A percentile compares a stretch with the other conserved stretches of the same genome.
Conservation (phyloP, 2,888 invertebrate species). For the Epistrophe eligans region DNA sequence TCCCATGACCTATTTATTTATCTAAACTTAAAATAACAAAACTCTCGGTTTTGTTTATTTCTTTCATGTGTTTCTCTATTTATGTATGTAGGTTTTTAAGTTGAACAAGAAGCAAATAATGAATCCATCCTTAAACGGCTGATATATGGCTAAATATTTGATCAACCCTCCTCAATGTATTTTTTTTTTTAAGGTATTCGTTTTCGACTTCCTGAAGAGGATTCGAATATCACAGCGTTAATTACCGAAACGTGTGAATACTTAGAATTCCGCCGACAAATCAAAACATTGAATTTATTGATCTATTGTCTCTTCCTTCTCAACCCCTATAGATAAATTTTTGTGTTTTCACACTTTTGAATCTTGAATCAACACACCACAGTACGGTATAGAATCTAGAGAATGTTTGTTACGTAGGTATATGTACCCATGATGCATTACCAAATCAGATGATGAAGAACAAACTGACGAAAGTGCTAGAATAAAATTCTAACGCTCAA, state of each 20-base stretch:
- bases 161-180: conserved; percentile 27
- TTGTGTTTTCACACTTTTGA: conserved; percentile 65
- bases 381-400: conserved; percentile 1
- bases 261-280: conserved; percentile 54
- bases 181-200: conserved; percentile 28
- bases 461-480: conserved; percentile 37
- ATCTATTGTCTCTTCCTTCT: conserved; percentile 47
- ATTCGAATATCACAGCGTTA: conserved; percentile 28
- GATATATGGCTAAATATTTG: conserved; percentile 51
- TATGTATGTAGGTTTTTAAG: background rate
- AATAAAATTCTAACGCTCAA: conserved; percentile 11
- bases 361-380: conserved; percentile 51
- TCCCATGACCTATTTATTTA: conserved; percentile 13
- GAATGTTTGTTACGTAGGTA: background rate
- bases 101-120: background rate
- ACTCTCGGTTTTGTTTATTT: background rate
- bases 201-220: conserved; percentile 59
- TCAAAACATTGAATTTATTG: conserved; percentile 64
- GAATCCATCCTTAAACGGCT: conserved; percentile 7
- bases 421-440: background rate
- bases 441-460: conserved; percentile 48
- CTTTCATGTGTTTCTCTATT: background rate
- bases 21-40: conserved; percentile 17
- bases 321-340: conserved; percentile 58
- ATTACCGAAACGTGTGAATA: conserved; percentile 72